Conservation (phyloP, 2,113 vertebrate genomes). For the Phocoena phocoena region DNA sequence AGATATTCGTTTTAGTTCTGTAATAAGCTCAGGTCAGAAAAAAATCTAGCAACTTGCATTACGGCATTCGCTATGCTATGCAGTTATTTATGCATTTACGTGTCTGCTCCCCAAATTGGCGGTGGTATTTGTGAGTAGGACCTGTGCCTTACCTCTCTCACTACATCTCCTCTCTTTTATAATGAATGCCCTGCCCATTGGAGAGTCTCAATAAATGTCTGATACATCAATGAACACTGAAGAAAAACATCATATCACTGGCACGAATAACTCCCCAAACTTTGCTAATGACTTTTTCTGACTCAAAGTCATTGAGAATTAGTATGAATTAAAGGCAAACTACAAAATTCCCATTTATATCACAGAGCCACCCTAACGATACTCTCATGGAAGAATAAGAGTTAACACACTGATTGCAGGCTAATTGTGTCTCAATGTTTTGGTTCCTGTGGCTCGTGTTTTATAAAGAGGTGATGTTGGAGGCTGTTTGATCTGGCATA, state of each 20-base stretch:
- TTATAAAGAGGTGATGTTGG: background rate
- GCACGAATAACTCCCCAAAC: background rate
- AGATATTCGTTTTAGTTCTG: slow-evolving; percentile 64
- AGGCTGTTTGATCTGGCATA: background rate
- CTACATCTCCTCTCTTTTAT: background rate
- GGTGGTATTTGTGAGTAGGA: background rate
- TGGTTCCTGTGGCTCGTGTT: background rate
- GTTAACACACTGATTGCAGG: background rate
- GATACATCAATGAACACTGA: background rate
- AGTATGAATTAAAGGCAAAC: background rate
- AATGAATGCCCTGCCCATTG: background rate
- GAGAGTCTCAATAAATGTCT: background rate
- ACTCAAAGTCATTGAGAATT: background rate
- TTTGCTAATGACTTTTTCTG: background rate
- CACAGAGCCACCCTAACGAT: background rate
- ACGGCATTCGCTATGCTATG: background rate
- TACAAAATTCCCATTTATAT: background rate
- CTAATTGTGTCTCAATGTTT: background rate
- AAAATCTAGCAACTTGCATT: background rate
- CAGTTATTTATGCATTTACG: background rate
- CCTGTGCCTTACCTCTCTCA: background rate
- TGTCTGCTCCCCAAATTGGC: background rate
- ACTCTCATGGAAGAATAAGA: background rate
- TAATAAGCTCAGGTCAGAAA: slow-evolving; percentile 35
- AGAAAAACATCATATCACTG: background rate